phyloP scores from a whole-genome alignment of 2,888 invertebrate genomes.

The Celastrina argiolus region DNA sequence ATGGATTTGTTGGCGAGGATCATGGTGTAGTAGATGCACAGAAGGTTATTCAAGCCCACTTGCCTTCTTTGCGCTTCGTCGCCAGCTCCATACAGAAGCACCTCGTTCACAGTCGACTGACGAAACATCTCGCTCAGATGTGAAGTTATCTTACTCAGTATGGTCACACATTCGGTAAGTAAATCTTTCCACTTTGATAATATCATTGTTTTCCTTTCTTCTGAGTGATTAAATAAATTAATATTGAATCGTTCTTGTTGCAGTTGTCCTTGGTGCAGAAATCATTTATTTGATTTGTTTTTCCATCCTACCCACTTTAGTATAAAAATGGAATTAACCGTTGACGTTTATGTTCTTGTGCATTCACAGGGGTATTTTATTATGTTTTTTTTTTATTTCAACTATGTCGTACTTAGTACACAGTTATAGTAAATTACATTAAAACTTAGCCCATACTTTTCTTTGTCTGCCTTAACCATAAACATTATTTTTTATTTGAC shows the following conservation, averaged over 20 bases:
- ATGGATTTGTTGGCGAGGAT: constrained; percentile 47
- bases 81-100: constrained; percentile 52
- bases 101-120: constrained; percentile 43
- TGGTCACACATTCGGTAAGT: constrained; percentile 20
- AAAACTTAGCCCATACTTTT: background rate
- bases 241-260: background rate
- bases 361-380: no score
- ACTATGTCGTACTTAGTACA: no score
- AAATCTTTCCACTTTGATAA: constrained; percentile 3
- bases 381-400: no score
- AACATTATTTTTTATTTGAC: background rate
- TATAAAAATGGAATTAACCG: background rate
- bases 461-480: background rate
- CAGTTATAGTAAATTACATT: background rate
- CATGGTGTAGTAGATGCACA: constrained; percentile 52
- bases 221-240: background rate
- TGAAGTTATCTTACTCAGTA: constrained; percentile 35
- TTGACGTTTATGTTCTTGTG: no score
- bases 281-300: background rate
- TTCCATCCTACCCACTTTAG: background rate
- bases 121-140: constrained; percentile 35
- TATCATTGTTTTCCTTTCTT: background rate
- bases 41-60: constrained; percentile 50
- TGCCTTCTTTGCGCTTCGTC: constrained; percentile 42
- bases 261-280: background rate